Evolutionary conservation across 1,140 invertebrate genomes (phyloP).

Genomic region (Drosophila varians): DNA sequence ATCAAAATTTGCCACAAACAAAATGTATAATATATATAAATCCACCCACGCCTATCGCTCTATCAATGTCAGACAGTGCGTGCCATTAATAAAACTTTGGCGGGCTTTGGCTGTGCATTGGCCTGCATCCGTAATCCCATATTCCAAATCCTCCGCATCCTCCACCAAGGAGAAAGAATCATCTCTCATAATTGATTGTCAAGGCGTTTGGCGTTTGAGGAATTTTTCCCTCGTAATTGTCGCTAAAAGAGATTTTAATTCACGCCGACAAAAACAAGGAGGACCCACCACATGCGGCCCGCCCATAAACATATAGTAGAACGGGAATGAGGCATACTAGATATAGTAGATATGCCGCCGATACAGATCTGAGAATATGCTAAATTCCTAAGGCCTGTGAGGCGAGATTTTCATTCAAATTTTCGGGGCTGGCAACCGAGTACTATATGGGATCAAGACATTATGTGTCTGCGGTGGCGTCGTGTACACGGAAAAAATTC

Average conservation of each 20-base stretch:
- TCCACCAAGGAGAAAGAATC: constrained; percentile 31
- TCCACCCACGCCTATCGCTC: background rate
- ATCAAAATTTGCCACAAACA: background rate
- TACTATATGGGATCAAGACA: constrained; percentile 22
- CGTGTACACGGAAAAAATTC: constrained; percentile 26
- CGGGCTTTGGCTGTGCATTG: constrained; percentile 36
- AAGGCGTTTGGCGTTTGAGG: constrained; percentile 61
- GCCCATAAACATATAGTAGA: constrained; percentile 12
- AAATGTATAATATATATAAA: background rate
- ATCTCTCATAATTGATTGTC: constrained; percentile 73
- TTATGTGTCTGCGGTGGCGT: constrained; percentile 31
- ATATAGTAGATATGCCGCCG: too few relatives aligned
- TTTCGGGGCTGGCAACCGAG: constrained; percentile 47
- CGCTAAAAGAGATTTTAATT: constrained; percentile 54
- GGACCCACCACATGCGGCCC: constrained; percentile 22
- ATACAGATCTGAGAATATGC: constrained; percentile 64
- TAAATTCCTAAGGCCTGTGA: constrained; percentile 67
- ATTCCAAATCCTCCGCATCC: background rate
- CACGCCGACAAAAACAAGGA: constrained; percentile 58
- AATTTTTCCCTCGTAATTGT: constrained; percentile 64
- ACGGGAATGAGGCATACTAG: constrained; percentile 10
- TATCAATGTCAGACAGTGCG: constrained; percentile 30
- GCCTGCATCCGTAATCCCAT: constrained; percentile 25
- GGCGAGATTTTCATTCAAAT: constrained; percentile 70
- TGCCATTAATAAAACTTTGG: constrained; percentile 75